Base-by-base conservation (phyloP, 2,113 vertebrate genomes). In the Isurus oxyrinchus region DNA sequence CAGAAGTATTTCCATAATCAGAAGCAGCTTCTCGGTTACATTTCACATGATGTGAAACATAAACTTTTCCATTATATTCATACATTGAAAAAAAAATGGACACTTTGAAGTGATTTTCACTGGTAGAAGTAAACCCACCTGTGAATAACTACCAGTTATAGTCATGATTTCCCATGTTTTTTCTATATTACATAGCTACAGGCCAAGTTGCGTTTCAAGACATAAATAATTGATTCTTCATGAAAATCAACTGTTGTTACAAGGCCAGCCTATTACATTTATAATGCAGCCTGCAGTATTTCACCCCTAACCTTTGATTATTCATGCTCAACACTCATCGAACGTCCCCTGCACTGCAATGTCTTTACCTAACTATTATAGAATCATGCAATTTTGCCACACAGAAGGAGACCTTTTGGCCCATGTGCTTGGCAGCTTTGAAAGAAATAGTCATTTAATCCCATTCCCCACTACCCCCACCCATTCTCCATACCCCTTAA, bases 181-280 rank as follows among this genome's bases (percentile, higher is more conserved):
- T 63, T 66, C 90, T 63, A 63, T 94, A 63, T 44, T 63, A 66
- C 21, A 40, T 61, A 94, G 35, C 35, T 40, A 66, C 90, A 40
- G 90, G 59, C 59, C 59, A 94, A 94, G 59, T n/a, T 94, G n/a
- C 19, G 59, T 61, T 63, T 61, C 90, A 94, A 94, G 59, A 94
- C 35, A 40, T 94, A 63, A 63, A 63, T 94, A 94, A 94, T 94
- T 94, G 57, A 94, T 94, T 94, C 90, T 94, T 94, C 59, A 94
- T 66, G 90, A 94, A 94, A 61, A 94, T 94, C 90, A 94, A 94
- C n/a, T 94, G n/a, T 61, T 63, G 59, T 66, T 40, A 66, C 90
- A 63, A 94, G 57, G 90, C 90, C 90, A 94, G 61, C 1, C 59
- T 63, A 63, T 66, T 40, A 94, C 59, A 94, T 63, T 94, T 94